Conservation (phyloP, 2,113 vertebrate species). For the Bucco capensis region DNA sequence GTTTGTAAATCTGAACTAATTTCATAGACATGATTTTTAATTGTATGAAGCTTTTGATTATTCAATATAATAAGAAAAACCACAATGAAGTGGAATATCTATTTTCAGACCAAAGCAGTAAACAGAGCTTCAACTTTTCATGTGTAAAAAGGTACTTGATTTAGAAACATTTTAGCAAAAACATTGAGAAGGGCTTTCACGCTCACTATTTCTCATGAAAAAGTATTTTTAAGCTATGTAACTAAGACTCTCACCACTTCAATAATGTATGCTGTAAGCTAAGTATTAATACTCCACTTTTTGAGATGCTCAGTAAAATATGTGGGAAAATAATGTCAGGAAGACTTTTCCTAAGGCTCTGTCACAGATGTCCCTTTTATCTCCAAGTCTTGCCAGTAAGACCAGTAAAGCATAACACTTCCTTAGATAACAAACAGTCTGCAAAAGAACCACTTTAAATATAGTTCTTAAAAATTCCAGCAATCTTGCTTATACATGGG, state of each 20-base stretch:
- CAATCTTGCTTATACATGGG: conserved; percentile 41
- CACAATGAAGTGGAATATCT: neutral
- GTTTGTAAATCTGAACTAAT: neutral
- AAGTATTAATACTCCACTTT: neutral
- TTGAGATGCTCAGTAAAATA: conserved; percentile 67
- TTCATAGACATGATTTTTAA: neutral
- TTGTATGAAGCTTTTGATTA: neutral
- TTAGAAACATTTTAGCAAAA: neutral
- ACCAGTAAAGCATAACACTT: conserved; percentile 78
- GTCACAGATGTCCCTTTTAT: conserved; percentile 73
- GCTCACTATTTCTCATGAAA: conserved; percentile 34
- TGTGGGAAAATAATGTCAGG: conserved; percentile 76
- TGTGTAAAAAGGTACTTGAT: neutral
- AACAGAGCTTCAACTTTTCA: neutral
- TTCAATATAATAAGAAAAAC: neutral
- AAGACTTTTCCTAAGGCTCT: conserved; percentile 63
- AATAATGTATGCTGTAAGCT: neutral
- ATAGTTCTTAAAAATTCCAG: conserved; percentile 70
- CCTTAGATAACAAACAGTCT: conserved; percentile 71
- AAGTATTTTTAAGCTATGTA: conserved; percentile 1
- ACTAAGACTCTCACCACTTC: conserved; percentile 17
- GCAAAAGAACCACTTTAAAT: conserved; percentile 67
- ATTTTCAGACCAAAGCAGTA: neutral
- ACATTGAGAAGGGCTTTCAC: neutral
- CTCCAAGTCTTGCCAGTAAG: conserved; percentile 70